Base-by-base conservation (phyloP, 2,888 invertebrate species). In the Cloeon dipterum region DNA sequence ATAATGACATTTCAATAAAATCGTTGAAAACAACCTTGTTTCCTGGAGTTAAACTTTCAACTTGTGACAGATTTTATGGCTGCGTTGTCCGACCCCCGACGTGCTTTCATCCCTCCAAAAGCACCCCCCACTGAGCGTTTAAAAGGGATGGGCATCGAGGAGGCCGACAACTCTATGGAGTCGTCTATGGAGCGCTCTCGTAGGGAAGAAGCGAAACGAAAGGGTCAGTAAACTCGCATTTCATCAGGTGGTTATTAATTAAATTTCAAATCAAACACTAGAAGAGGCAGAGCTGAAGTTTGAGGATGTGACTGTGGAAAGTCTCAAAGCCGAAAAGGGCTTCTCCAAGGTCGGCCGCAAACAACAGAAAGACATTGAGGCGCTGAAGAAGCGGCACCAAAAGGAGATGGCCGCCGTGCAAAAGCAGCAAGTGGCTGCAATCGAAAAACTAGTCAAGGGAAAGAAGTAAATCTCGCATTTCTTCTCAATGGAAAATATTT, bases 41-140 rank as follows among this genome's bases (percentile, higher is more conserved):
- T n/a, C n/a, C n/a, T n/a, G n/a, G n/a, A n/a, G n/a, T n/a, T n/a
- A n/a, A n/a, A n/a, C n/a, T n/a, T n/a, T n/a, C n/a, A n/a, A n/a
- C n/a, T n/a, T n/a, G n/a, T n/a, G n/a, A n/a, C n/a, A 81, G 93
- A 93, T 54, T 83, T 99, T 55, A 98, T 98, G 81, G 93, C 93
- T 42, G 93, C 94, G 4, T 59, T 98, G 41, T 89, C 91, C 7
- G 94, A 93, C 57, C 96, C 96, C 0, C 66, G 86, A 41, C n/a
- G n/a, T n/a, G 86, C 83, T 4, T 89, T 86, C 57, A 71, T 83
- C 58, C 79, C 83, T 5, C 81, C 82, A 2, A 78, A 83, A 40
- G 76, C 82, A 46, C 83, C 85, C 50, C 68, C 85, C 40, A 74
- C 77, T 19, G 82, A 86, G 51, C 88, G 89, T 58, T 85, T 94